A percentile compares a stretch with the other conserved stretches of the same genome.
Conservation (phyloP, 1,140 invertebrate genomes). For the Papilio polyxenes region DNA sequence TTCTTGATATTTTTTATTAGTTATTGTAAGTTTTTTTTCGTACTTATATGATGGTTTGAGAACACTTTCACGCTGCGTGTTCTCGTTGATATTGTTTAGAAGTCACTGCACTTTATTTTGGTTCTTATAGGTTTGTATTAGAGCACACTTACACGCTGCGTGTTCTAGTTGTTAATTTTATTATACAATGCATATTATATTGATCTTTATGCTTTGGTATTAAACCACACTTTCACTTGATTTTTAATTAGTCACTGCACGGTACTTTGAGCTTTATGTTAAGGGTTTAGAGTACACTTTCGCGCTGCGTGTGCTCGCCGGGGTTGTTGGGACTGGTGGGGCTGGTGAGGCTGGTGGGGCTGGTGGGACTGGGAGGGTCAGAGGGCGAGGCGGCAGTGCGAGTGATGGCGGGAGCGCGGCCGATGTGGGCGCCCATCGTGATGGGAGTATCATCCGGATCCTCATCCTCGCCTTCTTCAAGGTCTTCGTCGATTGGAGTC, state of each 20-base stretch:
- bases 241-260: neutral
- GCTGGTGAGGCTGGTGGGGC: slow-evolving; percentile 53
- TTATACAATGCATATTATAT: neutral
- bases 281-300: slow-evolving; percentile 51
- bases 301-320: slow-evolving; percentile 47
- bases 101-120: slow-evolving; percentile 5
- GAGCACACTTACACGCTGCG: neutral
- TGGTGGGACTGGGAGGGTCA: slow-evolving; percentile 56
- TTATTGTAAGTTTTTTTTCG: neutral
- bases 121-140: neutral
- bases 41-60: neutral
- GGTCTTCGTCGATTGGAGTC: slow-evolving; percentile 90
- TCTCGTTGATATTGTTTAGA: neutral
- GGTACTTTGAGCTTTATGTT: neutral
- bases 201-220: neutral
- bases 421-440: slow-evolving; percentile 80
- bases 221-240: neutral
- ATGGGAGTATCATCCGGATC: slow-evolving; percentile 85
- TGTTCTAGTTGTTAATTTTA: neutral
- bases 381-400: slow-evolving; percentile 75
- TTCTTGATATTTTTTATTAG: neutral
- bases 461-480: slow-evolving; percentile 88
- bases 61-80: neutral
- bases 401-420: slow-evolving; percentile 80
- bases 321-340: slow-evolving; percentile 40